Evolutionary conservation across 2,797 vertebrate species (phyloP).

Genomic region (Enteromius viviparus): DNA sequence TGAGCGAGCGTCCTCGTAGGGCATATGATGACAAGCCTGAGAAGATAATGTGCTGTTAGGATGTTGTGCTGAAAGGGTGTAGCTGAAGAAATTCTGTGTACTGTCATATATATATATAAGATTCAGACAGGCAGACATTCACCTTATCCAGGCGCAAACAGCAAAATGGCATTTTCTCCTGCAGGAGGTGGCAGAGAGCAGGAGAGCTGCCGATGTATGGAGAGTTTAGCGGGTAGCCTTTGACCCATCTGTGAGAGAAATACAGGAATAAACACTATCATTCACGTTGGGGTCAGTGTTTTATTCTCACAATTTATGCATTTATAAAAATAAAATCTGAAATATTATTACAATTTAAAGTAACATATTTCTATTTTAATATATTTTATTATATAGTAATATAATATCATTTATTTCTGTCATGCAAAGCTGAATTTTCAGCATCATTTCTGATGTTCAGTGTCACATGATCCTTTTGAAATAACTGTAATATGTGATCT

Average conservation of each 20-base stretch:
- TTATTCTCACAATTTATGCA: not conserved
- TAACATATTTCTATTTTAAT: not conserved
- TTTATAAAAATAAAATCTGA: too few relatives aligned
- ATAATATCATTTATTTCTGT: not conserved
- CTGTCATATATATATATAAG: not conserved
- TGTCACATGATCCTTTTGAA: not conserved
- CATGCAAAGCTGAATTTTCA: too few relatives aligned
- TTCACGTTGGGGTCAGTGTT: not conserved
- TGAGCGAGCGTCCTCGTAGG: conserved; percentile 82
- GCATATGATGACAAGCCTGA: conserved; percentile 82
- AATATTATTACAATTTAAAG: not conserved
- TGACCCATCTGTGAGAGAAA: conserved; percentile 78
- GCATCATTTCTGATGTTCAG: not conserved
- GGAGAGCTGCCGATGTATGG: conserved; percentile 88
- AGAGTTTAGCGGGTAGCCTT: conserved; percentile 84
- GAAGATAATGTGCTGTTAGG: conserved; percentile 15
- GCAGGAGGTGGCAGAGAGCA: conserved; percentile 83
- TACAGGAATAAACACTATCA: conserved; percentile 44
- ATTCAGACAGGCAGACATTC: not conserved
- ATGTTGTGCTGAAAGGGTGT: not conserved
- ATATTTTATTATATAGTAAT: not conserved
- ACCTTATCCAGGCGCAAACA: conserved; percentile 86
- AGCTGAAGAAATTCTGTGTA: not conserved
- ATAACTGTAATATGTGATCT: too few relatives aligned
- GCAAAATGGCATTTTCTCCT: conserved; percentile 85